Evolutionary conservation across 1,140 invertebrate genomes (phyloP), one percentile per base, ranked within the genome.

Genomic region (Oryctes rhinoceros): DNA sequence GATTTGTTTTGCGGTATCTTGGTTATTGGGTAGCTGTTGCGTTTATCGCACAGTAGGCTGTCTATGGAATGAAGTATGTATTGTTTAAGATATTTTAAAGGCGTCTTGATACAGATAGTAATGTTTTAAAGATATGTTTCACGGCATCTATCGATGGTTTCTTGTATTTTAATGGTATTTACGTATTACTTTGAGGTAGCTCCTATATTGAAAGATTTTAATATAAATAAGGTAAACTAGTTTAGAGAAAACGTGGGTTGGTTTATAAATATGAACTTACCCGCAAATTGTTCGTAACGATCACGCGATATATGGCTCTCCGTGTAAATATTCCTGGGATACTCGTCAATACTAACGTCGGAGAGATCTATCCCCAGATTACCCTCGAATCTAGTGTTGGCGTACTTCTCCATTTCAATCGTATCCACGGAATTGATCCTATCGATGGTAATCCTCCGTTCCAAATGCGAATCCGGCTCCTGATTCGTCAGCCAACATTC

Each of bases 1-100:
- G 39, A 47, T 48, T 76, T 35, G 20, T 76, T 76, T 39, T 47
- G 37, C 4, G 35, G 35, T 1, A 71, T 71, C 9, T 71, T 71
- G 11, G 65, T 71, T 13, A 71, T 9, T 30, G 65, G 65, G n/a
- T 71, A 71, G 15, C 65, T 71, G 24, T 71, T 71, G 11, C 65
- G 65, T 71, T 71, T 71, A 35, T 71, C 24, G 13, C 65, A 71
- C 15, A 59, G 5, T 59, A 59, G 18, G n/a, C 15, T 18, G 5
- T 59, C 53, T 59, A n/a, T 18, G 18, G 18, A 59, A 18, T 18
- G 11, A 59, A 53, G n/a, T 0, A 30, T 30, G 24, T 30, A 30
- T 30, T 30, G 0, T 30, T 30, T 30, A 30, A 30, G 24, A 2
- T 30, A 30, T n/a, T n/a, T n/a, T n/a, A n/a, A n/a, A n/a, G n/a